phyloP scores from a whole-genome alignment of 2,113 vertebrate species.

The Vicugna pacos region DNA sequence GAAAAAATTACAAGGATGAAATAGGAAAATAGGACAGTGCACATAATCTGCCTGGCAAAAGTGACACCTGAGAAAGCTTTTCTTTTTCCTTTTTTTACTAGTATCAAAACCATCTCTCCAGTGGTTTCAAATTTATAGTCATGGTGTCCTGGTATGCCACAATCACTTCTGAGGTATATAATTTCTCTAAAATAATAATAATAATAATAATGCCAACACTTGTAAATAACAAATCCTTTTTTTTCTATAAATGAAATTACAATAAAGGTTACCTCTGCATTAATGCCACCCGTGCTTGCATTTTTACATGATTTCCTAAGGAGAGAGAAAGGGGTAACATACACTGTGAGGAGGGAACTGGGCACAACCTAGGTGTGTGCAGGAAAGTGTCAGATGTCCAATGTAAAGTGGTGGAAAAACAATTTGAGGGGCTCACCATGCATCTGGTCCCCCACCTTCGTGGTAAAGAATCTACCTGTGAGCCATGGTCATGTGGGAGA shows the following conservation, averaged over 20 bases:
- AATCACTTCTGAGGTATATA: not conserved
- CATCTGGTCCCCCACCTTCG: not conserved
- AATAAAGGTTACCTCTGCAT: not conserved
- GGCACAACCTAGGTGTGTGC: not conserved
- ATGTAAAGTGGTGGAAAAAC: not conserved
- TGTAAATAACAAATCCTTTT: not conserved
- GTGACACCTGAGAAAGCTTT: not conserved
- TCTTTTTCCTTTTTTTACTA: not conserved
- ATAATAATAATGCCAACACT: not conserved
- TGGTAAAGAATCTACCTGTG: not conserved
- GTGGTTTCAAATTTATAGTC: not conserved
- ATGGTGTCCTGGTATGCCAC: not conserved
- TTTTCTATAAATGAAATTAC: conserved; percentile 30
- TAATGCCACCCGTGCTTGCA: not conserved
- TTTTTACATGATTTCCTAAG: not conserved
- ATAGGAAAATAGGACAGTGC: not conserved
- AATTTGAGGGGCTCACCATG: not conserved
- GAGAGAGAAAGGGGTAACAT: not conserved
- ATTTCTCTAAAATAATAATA: conserved; percentile 10
- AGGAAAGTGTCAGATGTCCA: not conserved
- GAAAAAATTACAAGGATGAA: not conserved
- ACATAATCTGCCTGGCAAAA: not conserved
- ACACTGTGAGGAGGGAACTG: not conserved
- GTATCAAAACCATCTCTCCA: not conserved
- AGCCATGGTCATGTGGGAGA: not conserved